Evolutionary conservation across 2,888 invertebrate genomes (phyloP), one percentile per base, ranked within the genome.

Genomic region (Cylloceria caligata): DNA sequence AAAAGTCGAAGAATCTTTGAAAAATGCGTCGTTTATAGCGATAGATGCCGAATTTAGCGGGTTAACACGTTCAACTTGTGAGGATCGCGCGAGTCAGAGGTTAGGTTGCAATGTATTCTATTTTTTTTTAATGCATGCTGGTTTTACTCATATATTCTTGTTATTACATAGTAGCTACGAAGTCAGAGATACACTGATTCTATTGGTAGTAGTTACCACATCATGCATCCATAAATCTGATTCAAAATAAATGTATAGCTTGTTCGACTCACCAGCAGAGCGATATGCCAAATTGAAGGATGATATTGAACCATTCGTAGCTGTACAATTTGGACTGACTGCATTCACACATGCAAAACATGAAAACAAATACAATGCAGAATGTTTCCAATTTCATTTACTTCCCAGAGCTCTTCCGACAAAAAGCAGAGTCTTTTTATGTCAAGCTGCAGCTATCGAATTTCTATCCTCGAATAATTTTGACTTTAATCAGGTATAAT

Each of bases 41-140:
- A 94, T 97, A 85, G 97, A 97, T 91, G 94, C 95, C 13, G 97
- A 97, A 93, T 96, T 97, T 89, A 96, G 96, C 79, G 96, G 94
- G 27, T 91, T 95, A 65, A 90, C 91, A 72, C 87, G 94, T 16
- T 16, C 64, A 3, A 69, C 69, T 49, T 65, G 60, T 39, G 49
- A 80, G 5, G 27, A 62, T 21, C 3, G 24, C 16, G n/a, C 42
- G 21, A 36, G 11, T 57, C 62, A 16, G 47, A 34, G 49, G 49
- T 42, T 45, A 60, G 30, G 34, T 34, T 16, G 5, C 9, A 3
- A 11, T 42, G 13, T 57, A 9, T 49, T 21, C 16, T 34, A 13
- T 24, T 65, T 9, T 3, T 57, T 45, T 16, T 62, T 64, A 13
- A n/a, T n/a, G n/a, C n/a, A n/a, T n/a, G n/a, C n/a, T n/a, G n/a